Evolutionary conservation across 2,797 vertebrate genomes (phyloP).

Genomic region (Poecilia gillii): DNA sequence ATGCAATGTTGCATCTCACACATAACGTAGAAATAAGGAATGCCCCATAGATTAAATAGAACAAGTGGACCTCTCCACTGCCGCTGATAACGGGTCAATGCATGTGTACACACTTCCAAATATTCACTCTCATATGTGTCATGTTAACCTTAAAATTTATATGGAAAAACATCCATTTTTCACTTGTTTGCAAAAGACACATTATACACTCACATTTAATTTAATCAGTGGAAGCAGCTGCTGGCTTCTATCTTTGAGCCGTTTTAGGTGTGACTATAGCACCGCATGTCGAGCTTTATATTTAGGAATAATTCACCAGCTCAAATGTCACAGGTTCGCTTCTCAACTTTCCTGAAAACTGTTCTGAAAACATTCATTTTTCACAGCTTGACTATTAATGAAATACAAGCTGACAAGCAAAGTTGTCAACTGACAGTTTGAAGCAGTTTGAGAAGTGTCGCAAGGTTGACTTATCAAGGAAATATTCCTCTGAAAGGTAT

Average conservation of each 20-base stretch:
- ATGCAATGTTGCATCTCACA: slow-evolving; percentile 4
- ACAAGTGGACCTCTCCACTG: neutral
- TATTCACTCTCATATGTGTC: neutral
- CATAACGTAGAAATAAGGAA: neutral
- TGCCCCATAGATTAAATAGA: neutral
- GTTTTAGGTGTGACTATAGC: neutral
- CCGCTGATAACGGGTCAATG: neutral
- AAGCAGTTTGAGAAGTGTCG: neutral
- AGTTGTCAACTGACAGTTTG: neutral
- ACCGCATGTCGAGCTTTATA: neutral
- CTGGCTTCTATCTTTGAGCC: neutral
- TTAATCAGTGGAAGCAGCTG: neutral
- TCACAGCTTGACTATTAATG: neutral
- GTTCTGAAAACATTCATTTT: neutral
- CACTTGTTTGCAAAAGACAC: no score
- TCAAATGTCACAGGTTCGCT: neutral
- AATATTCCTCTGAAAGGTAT: neutral
- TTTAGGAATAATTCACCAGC: neutral
- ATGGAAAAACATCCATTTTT: no score
- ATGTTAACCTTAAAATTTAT: neutral
- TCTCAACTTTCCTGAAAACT: neutral
- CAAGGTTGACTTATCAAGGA: neutral
- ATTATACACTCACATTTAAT: no score
- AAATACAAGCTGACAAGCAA: neutral
- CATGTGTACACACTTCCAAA: neutral